Evolutionary conservation across 2,797 vertebrate genomes (phyloP).

Genomic region (Falco peregrinus): DNA sequence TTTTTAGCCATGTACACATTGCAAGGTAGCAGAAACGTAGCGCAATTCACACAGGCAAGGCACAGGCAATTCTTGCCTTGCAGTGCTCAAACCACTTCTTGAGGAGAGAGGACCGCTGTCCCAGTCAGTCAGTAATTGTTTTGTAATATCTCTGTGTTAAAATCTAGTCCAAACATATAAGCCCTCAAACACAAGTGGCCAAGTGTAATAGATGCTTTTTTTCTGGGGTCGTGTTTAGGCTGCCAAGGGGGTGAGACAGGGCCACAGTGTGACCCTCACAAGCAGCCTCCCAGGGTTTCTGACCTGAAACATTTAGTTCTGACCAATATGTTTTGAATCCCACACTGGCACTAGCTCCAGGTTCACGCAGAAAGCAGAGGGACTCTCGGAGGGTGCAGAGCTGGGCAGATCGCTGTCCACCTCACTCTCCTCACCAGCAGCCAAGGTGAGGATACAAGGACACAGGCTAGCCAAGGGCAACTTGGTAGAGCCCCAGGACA

Average conservation of each 20-base stretch:
- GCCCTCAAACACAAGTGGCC: rapidly evolving
- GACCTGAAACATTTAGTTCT: not conserved
- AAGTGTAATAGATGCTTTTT: not conserved
- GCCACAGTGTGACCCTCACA: rapidly evolving
- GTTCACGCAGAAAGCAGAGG: not conserved
- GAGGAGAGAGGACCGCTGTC: not conserved
- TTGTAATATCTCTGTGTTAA: not conserved
- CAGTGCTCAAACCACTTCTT: not conserved
- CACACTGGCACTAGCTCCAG: rapidly evolving
- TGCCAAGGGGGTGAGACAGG: not conserved
- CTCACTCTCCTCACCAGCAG: not conserved
- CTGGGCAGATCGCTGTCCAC: not conserved
- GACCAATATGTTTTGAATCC: not conserved
- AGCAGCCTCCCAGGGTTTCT: not conserved
- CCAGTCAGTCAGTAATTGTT: not conserved
- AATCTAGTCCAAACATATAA: not conserved
- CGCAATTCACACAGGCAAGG: not conserved
- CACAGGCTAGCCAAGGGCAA: not conserved
- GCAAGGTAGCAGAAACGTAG: constrained; percentile 37
- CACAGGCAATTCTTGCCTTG: not conserved
- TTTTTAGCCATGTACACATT: constrained; percentile 20
- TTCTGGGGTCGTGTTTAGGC: not conserved
- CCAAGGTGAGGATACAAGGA: not conserved
- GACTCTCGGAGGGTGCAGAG: not conserved
- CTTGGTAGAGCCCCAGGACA: not conserved